Evolutionary conservation across 2,113 vertebrate species (phyloP).

Genomic region (Ochotona princeps): DNA sequence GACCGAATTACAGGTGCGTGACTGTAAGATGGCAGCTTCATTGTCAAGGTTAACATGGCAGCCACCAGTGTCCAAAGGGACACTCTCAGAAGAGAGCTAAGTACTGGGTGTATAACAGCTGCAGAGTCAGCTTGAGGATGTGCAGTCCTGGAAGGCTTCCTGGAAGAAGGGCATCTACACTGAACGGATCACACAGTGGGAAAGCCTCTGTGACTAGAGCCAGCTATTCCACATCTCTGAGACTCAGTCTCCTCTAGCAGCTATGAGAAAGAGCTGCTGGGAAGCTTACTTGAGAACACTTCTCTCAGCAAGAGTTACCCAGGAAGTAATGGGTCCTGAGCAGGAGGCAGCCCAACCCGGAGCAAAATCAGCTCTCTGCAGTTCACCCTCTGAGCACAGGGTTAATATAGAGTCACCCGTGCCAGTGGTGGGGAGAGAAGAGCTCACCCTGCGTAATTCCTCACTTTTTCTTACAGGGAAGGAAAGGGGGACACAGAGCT

Average conservation of each 20-base stretch:
- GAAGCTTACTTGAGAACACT: neutral
- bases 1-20: neutral
- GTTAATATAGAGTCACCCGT: neutral
- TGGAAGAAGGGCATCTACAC: neutral
- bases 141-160: constrained; percentile 24
- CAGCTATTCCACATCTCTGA: neutral
- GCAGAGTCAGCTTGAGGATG: neutral
- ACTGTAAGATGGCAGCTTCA: neutral
- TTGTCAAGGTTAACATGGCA: neutral
- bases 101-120: neutral
- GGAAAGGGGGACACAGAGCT: neutral
- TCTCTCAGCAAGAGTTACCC: neutral
- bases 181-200: neutral
- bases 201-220: neutral
- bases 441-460: neutral
- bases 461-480: neutral
- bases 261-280: neutral
- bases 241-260: neutral
- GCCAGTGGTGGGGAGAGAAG: neutral
- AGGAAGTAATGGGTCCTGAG: neutral
- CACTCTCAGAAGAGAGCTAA: neutral
- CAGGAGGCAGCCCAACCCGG: neutral
- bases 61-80: neutral
- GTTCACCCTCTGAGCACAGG: neutral
- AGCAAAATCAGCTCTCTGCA: neutral